These are phyloP conservation scores for Anas bahamensis DNA, from an alignment of 2,797 vertebrate species.

Conservation along the genomic window DNA sequence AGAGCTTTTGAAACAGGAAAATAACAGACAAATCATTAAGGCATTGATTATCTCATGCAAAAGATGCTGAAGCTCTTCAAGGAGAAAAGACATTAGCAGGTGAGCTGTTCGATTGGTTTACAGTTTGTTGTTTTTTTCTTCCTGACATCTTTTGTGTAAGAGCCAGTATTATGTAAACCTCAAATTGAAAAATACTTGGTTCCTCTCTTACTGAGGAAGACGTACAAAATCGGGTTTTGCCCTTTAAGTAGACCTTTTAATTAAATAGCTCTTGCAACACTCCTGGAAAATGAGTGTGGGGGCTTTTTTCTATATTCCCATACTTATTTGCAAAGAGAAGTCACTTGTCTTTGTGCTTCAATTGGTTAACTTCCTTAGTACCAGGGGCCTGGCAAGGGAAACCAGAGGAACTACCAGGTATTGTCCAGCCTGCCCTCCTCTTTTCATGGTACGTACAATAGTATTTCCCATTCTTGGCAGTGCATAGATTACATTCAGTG, in stretches of 20 bases:
- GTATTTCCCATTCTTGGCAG: slow-evolving; percentile 35
- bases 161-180: not conserved
- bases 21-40: not conserved
- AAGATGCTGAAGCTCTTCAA: not conserved
- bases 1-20: not conserved
- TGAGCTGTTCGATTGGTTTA: not conserved
- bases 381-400: slow-evolving; percentile 3
- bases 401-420: slow-evolving; percentile 61
- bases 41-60: not conserved
- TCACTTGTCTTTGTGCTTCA: slow-evolving; percentile 27
- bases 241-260: not conserved
- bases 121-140: not conserved
- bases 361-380: slow-evolving; percentile 29
- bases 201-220: not conserved
- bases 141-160: not conserved
- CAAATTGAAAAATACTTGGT: not conserved
- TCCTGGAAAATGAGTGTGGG: not conserved
- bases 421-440: slow-evolving; percentile 45
- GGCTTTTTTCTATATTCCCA: not conserved
- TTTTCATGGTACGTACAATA: slow-evolving; percentile 28
- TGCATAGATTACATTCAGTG: slow-evolving; percentile 31
- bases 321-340: slow-evolving; percentile 13
- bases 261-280: not conserved
- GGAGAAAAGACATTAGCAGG: not conserved
- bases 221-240: not conserved